Evolutionary conservation across 2,888 invertebrate genomes (phyloP).

Genomic region (Eristalis arbustorum): DNA sequence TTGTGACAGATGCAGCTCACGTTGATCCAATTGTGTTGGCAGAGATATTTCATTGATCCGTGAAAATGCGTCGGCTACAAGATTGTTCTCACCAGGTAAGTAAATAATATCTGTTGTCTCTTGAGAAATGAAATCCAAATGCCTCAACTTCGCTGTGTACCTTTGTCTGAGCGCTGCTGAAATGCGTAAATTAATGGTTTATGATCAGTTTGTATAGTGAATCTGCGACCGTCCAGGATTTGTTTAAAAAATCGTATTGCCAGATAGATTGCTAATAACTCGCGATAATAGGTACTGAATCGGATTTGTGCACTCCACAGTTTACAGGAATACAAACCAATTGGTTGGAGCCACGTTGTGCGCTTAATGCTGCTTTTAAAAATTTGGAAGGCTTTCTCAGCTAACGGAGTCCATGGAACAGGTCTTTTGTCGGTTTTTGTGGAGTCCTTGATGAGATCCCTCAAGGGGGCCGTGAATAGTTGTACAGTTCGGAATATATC

Average conservation of each 20-base stretch:
- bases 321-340: not conserved
- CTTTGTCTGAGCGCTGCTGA: not conserved
- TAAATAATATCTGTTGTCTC: not conserved
- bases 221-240: not conserved
- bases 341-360: not conserved
- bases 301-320: not conserved
- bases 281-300: not conserved
- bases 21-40: conserved; percentile 6
- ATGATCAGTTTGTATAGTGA: not conserved
- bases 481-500: conserved; percentile 22
- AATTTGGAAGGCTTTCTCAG: not conserved
- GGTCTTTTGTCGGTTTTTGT: conserved; percentile 13
- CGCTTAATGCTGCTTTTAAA: not conserved
- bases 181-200: too few relatives aligned
- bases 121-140: not conserved
- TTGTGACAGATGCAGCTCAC: conserved; percentile 11
- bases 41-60: not conserved
- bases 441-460: conserved; percentile 8
- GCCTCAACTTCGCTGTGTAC: not conserved
- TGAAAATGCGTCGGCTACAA: too few relatives aligned
- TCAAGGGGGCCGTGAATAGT: not conserved
- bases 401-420: not conserved
- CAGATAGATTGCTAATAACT: not conserved
- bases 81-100: too few relatives aligned
- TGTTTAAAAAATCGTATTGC: not conserved